phyloP scores from a whole-genome alignment of 2,888 invertebrate species.

The Nebria brevicollis region DNA sequence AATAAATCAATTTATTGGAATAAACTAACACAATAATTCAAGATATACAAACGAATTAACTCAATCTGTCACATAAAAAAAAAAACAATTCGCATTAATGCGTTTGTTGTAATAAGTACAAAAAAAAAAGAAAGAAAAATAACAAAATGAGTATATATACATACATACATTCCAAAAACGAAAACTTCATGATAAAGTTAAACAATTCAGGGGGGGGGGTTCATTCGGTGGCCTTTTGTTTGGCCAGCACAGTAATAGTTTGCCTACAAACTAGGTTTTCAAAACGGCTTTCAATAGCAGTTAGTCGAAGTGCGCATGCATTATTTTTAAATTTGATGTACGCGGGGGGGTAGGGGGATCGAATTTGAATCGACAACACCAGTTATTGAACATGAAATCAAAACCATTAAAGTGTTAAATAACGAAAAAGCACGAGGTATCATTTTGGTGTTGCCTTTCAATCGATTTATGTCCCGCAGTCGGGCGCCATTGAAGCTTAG shows the following conservation, averaged over 20 bases:
- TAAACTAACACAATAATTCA: constrained; percentile 45
- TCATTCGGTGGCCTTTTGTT: constrained; percentile 34
- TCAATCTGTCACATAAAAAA: constrained; percentile 44
- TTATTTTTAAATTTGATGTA: constrained; percentile 13
- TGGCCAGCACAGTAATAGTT: constrained; percentile 26
- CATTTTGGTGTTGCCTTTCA: not conserved
- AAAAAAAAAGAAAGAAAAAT: constrained; percentile 30
- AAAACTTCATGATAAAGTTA: constrained; percentile 31
- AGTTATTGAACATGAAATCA: too few species aligned
- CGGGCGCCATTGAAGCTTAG: constrained; percentile 51
- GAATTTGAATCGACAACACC: too few species aligned
- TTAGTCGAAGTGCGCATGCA: constrained; percentile 47
- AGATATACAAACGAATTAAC: constrained; percentile 46
- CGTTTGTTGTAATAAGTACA: constrained; percentile 45
- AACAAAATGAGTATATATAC: constrained; percentile 47
- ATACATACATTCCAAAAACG: constrained; percentile 47
- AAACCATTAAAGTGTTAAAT: too few species aligned
- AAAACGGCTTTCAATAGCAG: constrained; percentile 47
- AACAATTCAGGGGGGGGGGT: constrained; percentile 42
- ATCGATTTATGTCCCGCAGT: constrained; percentile 8
- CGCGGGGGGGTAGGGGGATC: too few species aligned
- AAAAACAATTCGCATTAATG: constrained; percentile 44
- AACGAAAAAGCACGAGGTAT: not conserved
- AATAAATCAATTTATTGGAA: constrained; percentile 48
- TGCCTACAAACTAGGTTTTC: constrained; percentile 44